Percentiles rank a stretch among this genome's conserved stretches.
These are phyloP conservation scores for Sarcophaga subvicina DNA, from an alignment of 2,888 invertebrate species.

Conservation along the genomic window DNA sequence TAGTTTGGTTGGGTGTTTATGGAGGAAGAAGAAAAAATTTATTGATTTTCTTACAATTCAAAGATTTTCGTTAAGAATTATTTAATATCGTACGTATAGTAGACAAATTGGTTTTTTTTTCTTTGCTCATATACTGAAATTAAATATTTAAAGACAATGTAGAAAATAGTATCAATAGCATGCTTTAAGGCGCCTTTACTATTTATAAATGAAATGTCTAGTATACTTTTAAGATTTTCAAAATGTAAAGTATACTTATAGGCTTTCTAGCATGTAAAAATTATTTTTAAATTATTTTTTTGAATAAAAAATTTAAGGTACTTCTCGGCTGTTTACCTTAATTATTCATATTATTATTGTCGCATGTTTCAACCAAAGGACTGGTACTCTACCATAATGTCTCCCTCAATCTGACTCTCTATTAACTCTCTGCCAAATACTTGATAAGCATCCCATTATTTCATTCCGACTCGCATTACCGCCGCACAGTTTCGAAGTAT, in stretches of 20 bases:
- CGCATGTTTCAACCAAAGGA: no score
- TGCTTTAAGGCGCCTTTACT: neutral
- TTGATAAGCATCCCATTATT: no score
- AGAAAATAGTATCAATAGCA: neutral
- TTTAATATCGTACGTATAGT: neutral
- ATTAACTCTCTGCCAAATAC: no score
- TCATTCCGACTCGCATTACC: no score
- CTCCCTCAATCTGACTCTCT: no score
- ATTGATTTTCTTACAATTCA: slow-evolving; percentile 59
- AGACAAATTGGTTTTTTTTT: neutral
- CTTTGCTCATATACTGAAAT: neutral
- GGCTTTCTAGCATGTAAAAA: no score
- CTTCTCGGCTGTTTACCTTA: no score
- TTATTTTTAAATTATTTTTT: no score
- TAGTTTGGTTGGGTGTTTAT: neutral
- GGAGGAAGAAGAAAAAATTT: slow-evolving; percentile 41
- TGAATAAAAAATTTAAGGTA: no score
- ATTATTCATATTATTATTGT: no score
- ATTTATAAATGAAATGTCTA: neutral
- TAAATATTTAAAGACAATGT: neutral
- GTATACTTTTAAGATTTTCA: neutral
- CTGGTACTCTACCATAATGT: no score
- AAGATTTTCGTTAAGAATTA: slow-evolving; percentile 50
- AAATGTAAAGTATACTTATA: neutral
- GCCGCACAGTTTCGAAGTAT: no score